These are phyloP conservation scores for Diachrysia chrysitis DNA, from an alignment of 2,888 invertebrate species.

Conservation along the genomic window DNA sequence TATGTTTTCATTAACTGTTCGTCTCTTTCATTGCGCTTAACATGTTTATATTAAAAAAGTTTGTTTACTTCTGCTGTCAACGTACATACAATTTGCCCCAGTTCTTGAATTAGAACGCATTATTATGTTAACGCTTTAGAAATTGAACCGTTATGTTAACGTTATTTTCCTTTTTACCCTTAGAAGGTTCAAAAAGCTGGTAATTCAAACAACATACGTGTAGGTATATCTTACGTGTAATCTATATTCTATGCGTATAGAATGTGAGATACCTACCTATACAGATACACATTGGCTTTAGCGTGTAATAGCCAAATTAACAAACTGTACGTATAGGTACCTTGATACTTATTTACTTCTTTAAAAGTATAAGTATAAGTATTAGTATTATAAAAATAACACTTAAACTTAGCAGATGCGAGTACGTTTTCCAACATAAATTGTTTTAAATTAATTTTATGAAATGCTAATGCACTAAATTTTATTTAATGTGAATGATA, in stretches of 20 bases:
- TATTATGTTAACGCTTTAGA: constrained; percentile 3
- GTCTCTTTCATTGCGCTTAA: constrained; percentile 12
- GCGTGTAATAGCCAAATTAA: too few species aligned
- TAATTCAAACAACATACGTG: background rate
- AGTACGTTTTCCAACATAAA: too few species aligned
- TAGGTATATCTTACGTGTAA: too few species aligned
- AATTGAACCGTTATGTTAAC: background rate
- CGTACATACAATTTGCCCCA: constrained; percentile 30
- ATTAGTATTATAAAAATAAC: too few species aligned
- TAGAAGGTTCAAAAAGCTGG: constrained; percentile 1
- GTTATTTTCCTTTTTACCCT: background rate
- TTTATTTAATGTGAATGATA: background rate
- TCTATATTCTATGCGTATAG: too few species aligned
- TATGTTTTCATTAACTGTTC: constrained; percentile 19
- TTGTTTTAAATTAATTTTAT: background rate
- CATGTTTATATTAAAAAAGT: constrained; percentile 47
- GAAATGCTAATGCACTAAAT: background rate
- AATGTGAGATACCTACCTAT: too few species aligned
- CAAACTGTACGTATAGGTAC: too few species aligned
- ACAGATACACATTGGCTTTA: too few species aligned
- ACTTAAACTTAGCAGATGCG: too few species aligned
- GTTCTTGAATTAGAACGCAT: constrained; percentile 31
- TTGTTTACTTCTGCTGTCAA: constrained; percentile 25
- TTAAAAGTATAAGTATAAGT: too few species aligned
- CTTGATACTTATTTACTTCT: too few species aligned